Conservation (phyloP, 1,140 invertebrate genomes). For the Drosophila neocordata region DNA sequence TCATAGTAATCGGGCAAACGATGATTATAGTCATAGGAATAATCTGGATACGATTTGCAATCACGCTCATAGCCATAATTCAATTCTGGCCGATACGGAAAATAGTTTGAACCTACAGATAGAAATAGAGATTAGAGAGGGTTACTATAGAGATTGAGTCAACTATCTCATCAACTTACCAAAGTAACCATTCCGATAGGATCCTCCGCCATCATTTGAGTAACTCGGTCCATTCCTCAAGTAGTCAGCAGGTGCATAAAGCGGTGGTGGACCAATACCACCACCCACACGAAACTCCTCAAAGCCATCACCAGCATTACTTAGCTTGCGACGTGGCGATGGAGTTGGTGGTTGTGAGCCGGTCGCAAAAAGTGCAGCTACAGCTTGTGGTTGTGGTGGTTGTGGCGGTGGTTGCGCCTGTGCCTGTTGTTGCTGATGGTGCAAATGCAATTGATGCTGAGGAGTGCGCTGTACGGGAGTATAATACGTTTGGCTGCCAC, state of each 20-base stretch:
- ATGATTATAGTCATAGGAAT: slow-evolving; percentile 80
- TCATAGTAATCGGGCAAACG: slow-evolving; percentile 79
- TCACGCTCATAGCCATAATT: slow-evolving; percentile 77
- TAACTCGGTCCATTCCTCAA: slow-evolving; percentile 76
- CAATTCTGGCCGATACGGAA: slow-evolving; percentile 77
- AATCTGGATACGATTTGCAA: slow-evolving; percentile 82
- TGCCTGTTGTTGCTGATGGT: slow-evolving; percentile 52
- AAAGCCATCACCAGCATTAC: slow-evolving; percentile 73
- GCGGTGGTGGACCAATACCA: slow-evolving; percentile 58
- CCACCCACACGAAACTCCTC: slow-evolving; percentile 70
- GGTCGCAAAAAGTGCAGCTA: slow-evolving; percentile 66
- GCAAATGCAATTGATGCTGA: slow-evolving; percentile 64
- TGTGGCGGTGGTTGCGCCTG: slow-evolving; percentile 30
- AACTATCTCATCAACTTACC: slow-evolving; percentile 46
- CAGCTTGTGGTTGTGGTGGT: slow-evolving; percentile 83
- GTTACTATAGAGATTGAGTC: not conserved
- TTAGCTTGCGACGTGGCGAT: slow-evolving; percentile 88
- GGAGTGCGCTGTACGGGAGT: slow-evolving; percentile 68
- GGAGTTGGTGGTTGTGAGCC: slow-evolving; percentile 86
- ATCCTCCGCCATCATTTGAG: slow-evolving; percentile 71
- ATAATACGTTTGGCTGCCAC: slow-evolving; percentile 65
- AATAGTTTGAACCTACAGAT: slow-evolving; percentile 76
- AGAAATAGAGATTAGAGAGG: not conserved
- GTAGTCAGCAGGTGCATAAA: slow-evolving; percentile 84
- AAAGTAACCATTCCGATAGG: slow-evolving; percentile 76